Base-by-base conservation (phyloP, 2,888 invertebrate genomes). In the Heteromurus nitidus region DNA sequence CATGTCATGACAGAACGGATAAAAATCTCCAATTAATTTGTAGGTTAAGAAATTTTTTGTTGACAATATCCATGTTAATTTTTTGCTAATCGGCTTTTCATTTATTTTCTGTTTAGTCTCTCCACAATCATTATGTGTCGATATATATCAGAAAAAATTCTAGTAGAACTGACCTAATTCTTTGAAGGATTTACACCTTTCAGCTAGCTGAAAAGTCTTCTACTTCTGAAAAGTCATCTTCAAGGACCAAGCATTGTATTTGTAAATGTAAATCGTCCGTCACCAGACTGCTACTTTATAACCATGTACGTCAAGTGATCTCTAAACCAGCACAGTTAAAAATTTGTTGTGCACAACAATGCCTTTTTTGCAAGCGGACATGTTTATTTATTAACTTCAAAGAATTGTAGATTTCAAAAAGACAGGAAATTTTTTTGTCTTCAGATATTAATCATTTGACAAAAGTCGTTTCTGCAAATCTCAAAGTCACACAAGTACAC, bases 131-230 rank as follows among this genome's bases (percentile, higher is more conserved):
- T n/a, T n/a, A n/a, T n/a, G n/a, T n/a, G n/a, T n/a, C n/a, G n/a
- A n/a, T n/a, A n/a, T n/a, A n/a, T n/a, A n/a, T n/a, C n/a, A n/a
- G n/a, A n/a, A n/a, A n/a, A n/a, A n/a, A n/a, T n/a, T n/a, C n/a
- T n/a, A n/a, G n/a, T 74, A 74, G 58, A 44, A 24, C 20, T 79
- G 79, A n/a, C 79, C 70, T 70, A 28, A 55, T 79, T 79, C 44
- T 26, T n/a, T 11, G 55, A 68, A 69, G 72, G 79, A 79, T 79
- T 79, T 79, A 79, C 65, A 31, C 28, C 26, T 64, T 28, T 31
- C 24, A 30, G 69, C 18, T 26, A 0, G 1, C 13, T 30, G 55
- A 55, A 67, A 68, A 60, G 20, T 47, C 47, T 53, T 1, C 31
- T 31, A 18, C 50, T 76, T 67, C 53, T 64, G 24, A 64, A 76